Evolutionary conservation across 2,797 vertebrate species (phyloP).

Genomic region (Spatula clypeata): DNA sequence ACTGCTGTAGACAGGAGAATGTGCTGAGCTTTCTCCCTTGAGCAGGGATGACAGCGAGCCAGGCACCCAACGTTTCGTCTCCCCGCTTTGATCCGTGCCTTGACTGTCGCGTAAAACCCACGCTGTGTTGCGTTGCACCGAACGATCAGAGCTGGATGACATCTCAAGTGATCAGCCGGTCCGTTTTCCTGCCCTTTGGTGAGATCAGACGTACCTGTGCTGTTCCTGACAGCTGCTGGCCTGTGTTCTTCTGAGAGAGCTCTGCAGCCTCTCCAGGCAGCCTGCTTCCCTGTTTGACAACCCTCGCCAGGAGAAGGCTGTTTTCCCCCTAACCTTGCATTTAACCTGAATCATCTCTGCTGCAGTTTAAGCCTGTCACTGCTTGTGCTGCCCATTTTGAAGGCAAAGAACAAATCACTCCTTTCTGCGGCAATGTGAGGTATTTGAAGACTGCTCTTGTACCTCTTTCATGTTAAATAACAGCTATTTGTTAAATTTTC

Average conservation of each 20-base stretch:
- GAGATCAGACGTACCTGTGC: conserved; percentile 30
- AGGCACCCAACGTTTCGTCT: neutral
- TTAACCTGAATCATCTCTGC: neutral
- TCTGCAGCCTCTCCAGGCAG: neutral
- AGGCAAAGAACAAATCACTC: neutral
- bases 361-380: conserved; percentile 20
- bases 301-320: neutral
- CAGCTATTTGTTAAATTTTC: conserved; percentile 22
- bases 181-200: conserved; percentile 13
- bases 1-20: neutral
- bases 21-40: neutral
- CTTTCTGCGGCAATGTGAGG: neutral
- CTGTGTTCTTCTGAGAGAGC: neutral
- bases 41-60: neutral
- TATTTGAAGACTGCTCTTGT: conserved; percentile 37
- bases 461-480: conserved; percentile 31
- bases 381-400: neutral
- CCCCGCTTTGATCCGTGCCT: neutral
- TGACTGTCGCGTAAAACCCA: conserved; percentile 35
- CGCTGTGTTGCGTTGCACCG: neutral
- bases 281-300: neutral
- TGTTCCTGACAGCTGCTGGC: neutral
- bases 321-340: neutral
- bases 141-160: conserved; percentile 18
- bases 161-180: neutral